phyloP scores from a whole-genome alignment of 2,113 vertebrate genomes.

The Chrysochloris asiatica region DNA sequence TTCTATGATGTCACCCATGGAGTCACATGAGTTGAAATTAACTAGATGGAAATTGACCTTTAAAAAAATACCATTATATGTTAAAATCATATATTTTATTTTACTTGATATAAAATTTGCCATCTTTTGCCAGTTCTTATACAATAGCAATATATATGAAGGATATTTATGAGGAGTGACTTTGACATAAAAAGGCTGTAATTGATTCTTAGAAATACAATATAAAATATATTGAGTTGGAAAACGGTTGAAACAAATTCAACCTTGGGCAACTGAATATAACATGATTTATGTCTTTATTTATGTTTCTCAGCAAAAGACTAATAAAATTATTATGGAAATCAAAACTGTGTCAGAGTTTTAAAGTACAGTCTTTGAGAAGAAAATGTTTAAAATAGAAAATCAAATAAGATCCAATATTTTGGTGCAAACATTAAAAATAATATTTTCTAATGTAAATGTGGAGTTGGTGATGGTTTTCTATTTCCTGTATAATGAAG shows the following conservation, averaged over 20 bases:
- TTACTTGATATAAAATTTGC: not conserved
- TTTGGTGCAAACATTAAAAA: constrained; percentile 2
- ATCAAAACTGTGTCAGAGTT: not conserved
- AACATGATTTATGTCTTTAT: not conserved
- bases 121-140: not conserved
- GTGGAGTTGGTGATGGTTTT: not conserved
- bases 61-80: too few relatives aligned
- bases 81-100: not conserved
- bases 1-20: too few relatives aligned
- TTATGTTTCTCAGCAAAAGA: constrained; percentile 7
- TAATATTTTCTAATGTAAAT: not conserved
- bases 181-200: not conserved
- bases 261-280: not conserved
- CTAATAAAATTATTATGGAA: constrained; percentile 12
- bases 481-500: not conserved
- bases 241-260: not conserved
- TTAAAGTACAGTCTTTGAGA: not conserved
- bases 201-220: not conserved
- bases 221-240: not conserved
- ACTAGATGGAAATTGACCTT: too few relatives aligned
- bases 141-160: not conserved
- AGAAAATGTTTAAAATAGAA: constrained; percentile 3
- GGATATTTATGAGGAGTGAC: not conserved
- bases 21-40: too few relatives aligned
- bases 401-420: not conserved